Base-by-base conservation (phyloP, 1,140 invertebrate genomes). In the Aethina tumida region DNA sequence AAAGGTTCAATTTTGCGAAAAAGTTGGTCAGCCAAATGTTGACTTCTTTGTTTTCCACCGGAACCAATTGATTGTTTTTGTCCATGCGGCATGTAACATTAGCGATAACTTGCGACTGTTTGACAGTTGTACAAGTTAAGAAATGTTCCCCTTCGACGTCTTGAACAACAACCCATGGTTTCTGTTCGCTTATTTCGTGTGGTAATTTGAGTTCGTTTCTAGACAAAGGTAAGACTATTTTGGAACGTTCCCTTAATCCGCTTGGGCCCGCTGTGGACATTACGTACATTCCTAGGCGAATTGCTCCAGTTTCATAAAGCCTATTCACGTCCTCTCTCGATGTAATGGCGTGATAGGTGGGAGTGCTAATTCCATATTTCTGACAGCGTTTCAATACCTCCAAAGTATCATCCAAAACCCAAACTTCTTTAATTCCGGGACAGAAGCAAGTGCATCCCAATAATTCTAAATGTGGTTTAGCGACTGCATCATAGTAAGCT, bases 31-130 rank as follows among this genome's bases (percentile, higher is more conserved):
- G 58, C 84, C 83, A 87, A 0, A 70, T 62, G 31, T 74, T 67
- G 5, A 85, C 73, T 46, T 83, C 77, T 5, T 68, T 63, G 37
- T 77, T 70, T 29, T 76, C 73, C 24, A 80, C 73, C 0, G 77
- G 79, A 9, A 82, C 69, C 6, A 86, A 59, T 5, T 77, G 77
- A 38, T 73, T 73, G n/a, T 65, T 68, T 10, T 69, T 58, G 35
- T 85, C 78, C 13, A 84, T 68, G 1, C 73, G 66, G 47, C 83
- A 88, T 0, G 79, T 83, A 2, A 86, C 81, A 48, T 85, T 88
- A 6, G 81, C 80, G 3, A 84, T 74, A 1, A 85, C 73, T 33
- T 68, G 64, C 0, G 79, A 81, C 28, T 81, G 75, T 50, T 81
- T 83, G 9, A 88, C 64, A 0, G 82, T 85, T 0, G 83, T 86